Base-by-base conservation (phyloP, 2,797 vertebrate genomes). In the Alauda arvensis region DNA sequence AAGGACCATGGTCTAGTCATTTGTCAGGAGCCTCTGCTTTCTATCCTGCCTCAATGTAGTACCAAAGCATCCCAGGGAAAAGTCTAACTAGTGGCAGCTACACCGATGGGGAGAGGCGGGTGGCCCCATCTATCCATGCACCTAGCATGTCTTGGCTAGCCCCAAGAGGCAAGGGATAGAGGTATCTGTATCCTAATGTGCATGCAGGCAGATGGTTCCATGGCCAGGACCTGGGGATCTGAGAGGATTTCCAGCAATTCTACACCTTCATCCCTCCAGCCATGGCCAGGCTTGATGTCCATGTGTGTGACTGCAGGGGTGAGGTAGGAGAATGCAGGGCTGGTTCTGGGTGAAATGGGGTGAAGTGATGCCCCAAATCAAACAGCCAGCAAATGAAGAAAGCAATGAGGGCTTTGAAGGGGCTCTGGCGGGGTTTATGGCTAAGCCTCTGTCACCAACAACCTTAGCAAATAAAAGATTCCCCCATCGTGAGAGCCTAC, bases 401-500 rank as follows among this genome's bases (percentile, higher is more conserved):
- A 42, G 24, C 29, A 19, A n/a, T 0, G 3, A 61, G 34, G 25
- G 25, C 39, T 85, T 77, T 77, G 76, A 86, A 80, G 67, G 45
- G 49, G 28, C 33, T 90, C 77, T 74, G 62, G 60, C 59, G 20
- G 52, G 24, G 40, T 53, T 78, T 83, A 56, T 3, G 6, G 25
- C 48, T 85, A 87, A 89, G 39, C 33, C 25, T 78, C 56, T 71
- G 40, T 80, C 68, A 79, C 29, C 17, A 37, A 40, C n/a, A 85
- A 59, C 28, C 28, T 69, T 61, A 39, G 23, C 24, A 81, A 76
- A 85, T 43, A 65, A 69, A 87, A 82, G 40, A 65, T 65, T 85
- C 55, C 23, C 45, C 63, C n/a, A 45, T 87, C 26, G 16, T 48
- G 45, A 56, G 39, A 83, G 69, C 75, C 23, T 78, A 10, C 42